A percentile compares a stretch with the other conserved stretches of the same genome.
Evolutionary conservation across 2,797 vertebrate genomes (phyloP).

Genomic region (Sternarchorhynchus goeldii): DNA sequence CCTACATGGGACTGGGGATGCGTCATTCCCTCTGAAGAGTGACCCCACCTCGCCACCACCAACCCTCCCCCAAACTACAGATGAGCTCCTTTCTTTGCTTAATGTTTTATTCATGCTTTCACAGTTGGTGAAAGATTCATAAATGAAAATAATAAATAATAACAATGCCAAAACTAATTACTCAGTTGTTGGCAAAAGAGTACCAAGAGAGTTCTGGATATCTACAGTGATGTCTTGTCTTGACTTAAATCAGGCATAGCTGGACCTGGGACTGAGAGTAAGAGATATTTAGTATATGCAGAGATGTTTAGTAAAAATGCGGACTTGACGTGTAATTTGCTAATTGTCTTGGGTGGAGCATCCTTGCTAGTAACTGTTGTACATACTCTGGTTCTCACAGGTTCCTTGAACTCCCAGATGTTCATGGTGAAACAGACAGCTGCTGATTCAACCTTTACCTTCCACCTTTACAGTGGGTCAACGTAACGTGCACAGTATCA

Average conservation of each 20-base stretch:
- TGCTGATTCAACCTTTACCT: too few relatives aligned
- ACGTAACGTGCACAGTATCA: too few relatives aligned
- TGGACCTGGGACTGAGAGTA: not conserved
- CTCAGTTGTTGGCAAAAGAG: not conserved
- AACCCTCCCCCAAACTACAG: not conserved
- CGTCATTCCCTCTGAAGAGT: not conserved
- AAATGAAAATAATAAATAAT: not conserved
- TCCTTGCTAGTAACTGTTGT: too few relatives aligned
- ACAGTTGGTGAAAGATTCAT: not conserved
- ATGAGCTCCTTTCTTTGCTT: not conserved
- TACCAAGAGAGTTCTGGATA: not conserved
- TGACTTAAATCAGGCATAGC: not conserved
- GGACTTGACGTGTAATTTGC: too few relatives aligned
- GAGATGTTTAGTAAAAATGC: too few relatives aligned
- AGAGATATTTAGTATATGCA: not conserved
- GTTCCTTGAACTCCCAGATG: too few relatives aligned
- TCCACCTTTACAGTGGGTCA: too few relatives aligned
- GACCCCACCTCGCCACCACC: not conserved
- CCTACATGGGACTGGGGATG: conserved; percentile 9
- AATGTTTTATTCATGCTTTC: conserved; percentile 18
- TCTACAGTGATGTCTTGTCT: not conserved
- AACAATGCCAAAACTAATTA: not conserved
- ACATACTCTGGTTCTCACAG: too few relatives aligned
- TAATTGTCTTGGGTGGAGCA: too few relatives aligned
- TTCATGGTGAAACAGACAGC: too few relatives aligned